phyloP scores from a whole-genome alignment of 2,888 invertebrate species.

The Rhodophaea formosa region DNA sequence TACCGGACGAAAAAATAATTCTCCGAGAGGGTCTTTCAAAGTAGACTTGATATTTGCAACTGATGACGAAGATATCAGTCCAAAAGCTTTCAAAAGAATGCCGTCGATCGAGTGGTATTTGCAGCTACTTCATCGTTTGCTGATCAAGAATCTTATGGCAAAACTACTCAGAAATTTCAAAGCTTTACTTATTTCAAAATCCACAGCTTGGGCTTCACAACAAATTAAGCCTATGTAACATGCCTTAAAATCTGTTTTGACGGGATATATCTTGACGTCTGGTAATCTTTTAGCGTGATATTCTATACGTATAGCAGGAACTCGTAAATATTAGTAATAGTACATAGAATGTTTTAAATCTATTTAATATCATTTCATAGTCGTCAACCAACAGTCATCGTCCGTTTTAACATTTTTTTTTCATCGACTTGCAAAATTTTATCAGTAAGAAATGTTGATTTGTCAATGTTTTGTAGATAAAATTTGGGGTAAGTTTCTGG shows the following conservation, averaged over 20 bases:
- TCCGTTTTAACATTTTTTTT: neutral
- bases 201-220: no score
- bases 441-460: neutral
- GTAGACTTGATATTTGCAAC: no score
- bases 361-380: neutral
- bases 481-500: no score
- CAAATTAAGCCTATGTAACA: no score
- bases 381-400: slow-evolving; percentile 10
- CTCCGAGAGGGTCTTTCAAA: neutral
- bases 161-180: no score
- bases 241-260: no score
- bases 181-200: no score
- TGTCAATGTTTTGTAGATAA: no score
- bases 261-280: neutral
- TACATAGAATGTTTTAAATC: neutral
- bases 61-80: no score
- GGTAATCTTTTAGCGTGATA: neutral
- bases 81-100: no score
- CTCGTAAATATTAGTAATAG: neutral
- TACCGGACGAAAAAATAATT: neutral
- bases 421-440: neutral
- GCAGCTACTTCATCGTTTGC: neutral
- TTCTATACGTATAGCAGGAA: slow-evolving; percentile 4
- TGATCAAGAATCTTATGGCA: neutral
- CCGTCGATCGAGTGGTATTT: no score